Evolutionary conservation across 2,888 invertebrate genomes (phyloP), one percentile per base, ranked within the genome.

Genomic region (Aphrophora alni): DNA sequence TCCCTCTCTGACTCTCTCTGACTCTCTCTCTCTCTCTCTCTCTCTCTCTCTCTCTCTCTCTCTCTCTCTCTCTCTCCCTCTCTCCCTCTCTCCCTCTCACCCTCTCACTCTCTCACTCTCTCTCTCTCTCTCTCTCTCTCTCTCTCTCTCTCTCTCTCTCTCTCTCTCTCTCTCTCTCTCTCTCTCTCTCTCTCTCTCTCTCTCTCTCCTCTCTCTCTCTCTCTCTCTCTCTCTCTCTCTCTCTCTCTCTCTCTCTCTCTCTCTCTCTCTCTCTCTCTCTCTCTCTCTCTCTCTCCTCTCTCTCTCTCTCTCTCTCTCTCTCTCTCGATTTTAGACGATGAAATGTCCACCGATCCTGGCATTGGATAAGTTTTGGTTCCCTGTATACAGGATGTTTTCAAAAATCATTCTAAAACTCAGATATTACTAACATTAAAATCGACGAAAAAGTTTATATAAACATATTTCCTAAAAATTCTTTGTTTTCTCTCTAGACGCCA

Each of bases 181-280:
- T 69, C 70, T 69, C 70, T 69, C 70, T 69, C 70, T 69, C 70
- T 69, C 70, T 69, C 70, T 69, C 70, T 69, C 21, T 69, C 70
- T 69, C 70, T 69, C 70, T 69, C 70, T 69, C 70, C 27, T 69
- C 70, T 69, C 70, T 69, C 70, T 69, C 70, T 69, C 70, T 69
- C 70, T 21, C 70, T 21, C 70, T 69, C 70, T 69, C 70, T 69
- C 70, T 69, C 70, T 69, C 70, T 21, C 70, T 21, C 70, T 21
- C 70, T 69, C 70, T 69, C 70, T 69, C 70, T 69, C 21, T 69
- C 70, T 69, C 70, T 69, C 70, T 69, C 70, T 69, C 70, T 69
- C 70, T 69, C 70, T 69, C 70, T 69, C 70, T 69, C 70, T 68
- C 68, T 68, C 68, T 68, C 68, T 68, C 68, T 68, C 68, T 68